Evolutionary conservation across 2,888 invertebrate species (phyloP).

Genomic region (Campoplex capitator): DNA sequence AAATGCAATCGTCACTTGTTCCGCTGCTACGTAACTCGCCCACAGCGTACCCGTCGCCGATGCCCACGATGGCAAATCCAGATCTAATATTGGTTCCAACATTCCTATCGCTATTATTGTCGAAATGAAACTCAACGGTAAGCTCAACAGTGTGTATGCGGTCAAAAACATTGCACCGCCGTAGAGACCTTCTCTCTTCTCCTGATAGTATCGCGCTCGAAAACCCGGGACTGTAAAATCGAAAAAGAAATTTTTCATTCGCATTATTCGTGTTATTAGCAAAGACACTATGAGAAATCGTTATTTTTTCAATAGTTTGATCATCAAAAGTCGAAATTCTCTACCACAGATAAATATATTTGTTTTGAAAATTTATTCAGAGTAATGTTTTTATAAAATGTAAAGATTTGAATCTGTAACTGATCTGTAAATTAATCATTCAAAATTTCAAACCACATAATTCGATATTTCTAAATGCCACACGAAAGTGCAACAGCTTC

Average conservation of each 20-base stretch:
- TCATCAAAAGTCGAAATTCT: neutral
- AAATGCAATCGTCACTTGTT: slow-evolving; percentile 93
- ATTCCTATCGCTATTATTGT: slow-evolving; percentile 90
- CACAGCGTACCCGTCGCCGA: slow-evolving; percentile 87
- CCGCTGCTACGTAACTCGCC: slow-evolving; percentile 94
- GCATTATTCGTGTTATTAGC: neutral
- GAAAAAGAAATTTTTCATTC: neutral
- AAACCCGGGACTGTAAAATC: slow-evolving; percentile 89
- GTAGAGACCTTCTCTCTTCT: slow-evolving; percentile 95
- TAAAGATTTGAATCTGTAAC: too few relatives aligned
- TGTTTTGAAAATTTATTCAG: neutral
- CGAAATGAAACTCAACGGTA: slow-evolving; percentile 93
- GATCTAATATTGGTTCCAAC: slow-evolving; percentile 86
- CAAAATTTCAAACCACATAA: too few relatives aligned
- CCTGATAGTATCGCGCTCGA: slow-evolving; percentile 96
- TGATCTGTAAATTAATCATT: too few relatives aligned
- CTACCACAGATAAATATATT: neutral
- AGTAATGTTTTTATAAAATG: too few relatives aligned
- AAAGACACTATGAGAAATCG: neutral
- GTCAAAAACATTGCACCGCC: slow-evolving; percentile 93
- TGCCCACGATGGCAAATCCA: slow-evolving; percentile 79
- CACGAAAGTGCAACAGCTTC: neutral
- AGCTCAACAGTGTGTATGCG: slow-evolving; percentile 92
- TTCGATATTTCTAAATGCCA: neutral
- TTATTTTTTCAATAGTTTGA: neutral